Percentiles rank a stretch among this genome's conserved stretches.
Evolutionary conservation across 2,888 invertebrate species (phyloP).

Genomic region (Stratiomys singularior): DNA sequence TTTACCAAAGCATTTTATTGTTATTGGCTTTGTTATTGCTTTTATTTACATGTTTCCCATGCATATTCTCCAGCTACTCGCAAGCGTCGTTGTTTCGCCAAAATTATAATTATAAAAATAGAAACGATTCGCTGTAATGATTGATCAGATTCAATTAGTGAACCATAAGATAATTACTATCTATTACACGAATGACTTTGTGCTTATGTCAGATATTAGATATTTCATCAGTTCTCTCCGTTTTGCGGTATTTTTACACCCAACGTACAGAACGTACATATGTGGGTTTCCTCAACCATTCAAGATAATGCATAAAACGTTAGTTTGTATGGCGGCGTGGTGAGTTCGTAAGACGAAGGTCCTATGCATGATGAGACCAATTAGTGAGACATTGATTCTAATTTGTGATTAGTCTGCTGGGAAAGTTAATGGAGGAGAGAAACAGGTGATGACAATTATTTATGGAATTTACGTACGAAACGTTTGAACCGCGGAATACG

Average conservation of each 20-base stretch:
- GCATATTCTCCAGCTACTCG: no score
- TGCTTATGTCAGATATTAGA: conserved; percentile 31
- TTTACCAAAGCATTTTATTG: no score
- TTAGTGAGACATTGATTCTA: conserved; percentile 8
- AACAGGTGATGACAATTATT: conserved; percentile 1
- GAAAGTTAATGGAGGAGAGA: not conserved
- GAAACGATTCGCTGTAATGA: conserved; percentile 27
- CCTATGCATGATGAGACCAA: not conserved
- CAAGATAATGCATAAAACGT: not conserved
- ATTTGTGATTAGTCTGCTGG: not conserved
- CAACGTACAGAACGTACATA: not conserved
- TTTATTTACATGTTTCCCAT: no score
- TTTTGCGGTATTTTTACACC: no score
- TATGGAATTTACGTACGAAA: not conserved
- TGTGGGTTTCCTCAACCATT: no score
- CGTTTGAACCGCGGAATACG: not conserved
- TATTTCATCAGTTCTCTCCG: not conserved
- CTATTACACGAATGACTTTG: conserved; percentile 14
- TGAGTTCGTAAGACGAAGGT: not conserved
- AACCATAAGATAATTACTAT: conserved; percentile 22
- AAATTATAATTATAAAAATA: conserved; percentile 29
- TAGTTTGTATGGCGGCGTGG: not conserved
- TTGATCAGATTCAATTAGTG: conserved; percentile 32
- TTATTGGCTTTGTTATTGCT: no score
- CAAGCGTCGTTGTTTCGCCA: not conserved